Evolutionary conservation across 2,113 vertebrate species (phyloP).

Genomic region (Acinonyx jubatus): DNA sequence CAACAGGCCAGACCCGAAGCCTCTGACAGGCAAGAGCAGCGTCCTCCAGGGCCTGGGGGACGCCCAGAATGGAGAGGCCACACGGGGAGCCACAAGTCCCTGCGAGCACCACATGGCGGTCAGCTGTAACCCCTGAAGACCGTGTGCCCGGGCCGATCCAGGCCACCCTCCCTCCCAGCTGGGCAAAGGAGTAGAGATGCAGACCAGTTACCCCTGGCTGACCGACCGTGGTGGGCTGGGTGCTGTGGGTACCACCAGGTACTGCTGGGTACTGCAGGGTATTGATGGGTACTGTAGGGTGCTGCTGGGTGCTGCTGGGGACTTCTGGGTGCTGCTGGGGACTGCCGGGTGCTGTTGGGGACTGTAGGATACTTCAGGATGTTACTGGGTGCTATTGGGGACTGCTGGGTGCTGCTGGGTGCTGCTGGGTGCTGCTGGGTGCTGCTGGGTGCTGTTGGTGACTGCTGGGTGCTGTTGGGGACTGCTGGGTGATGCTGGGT

Average conservation of each 20-base stretch:
- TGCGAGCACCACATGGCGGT: fast-evolving
- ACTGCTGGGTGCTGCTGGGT: no score
- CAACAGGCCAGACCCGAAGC: no score
- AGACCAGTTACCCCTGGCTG: background rate
- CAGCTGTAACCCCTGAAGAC: background rate
- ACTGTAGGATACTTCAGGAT: no score
- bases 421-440: no score
- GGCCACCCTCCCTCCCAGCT: background rate
- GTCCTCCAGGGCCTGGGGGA: background rate
- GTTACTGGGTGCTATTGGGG: no score
- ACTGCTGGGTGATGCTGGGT: no score
- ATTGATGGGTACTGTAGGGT: background rate
- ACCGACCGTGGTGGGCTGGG: fast-evolving
- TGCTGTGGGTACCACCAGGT: background rate
- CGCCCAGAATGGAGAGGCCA: background rate
- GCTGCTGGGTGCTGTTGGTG: fast-evolving
- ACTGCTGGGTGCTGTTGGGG: no score
- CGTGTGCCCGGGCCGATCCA: background rate
- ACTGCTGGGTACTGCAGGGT: background rate
- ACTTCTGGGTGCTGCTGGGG: no score
- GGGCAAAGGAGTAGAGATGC: no score
- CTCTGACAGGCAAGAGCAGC: background rate
- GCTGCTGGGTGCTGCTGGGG: no score
- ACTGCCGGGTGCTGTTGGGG: no score
- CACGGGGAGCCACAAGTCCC: fast-evolving